Evolutionary conservation across 2,113 vertebrate species (phyloP).

Genomic region (Microcebus tavaratra): DNA sequence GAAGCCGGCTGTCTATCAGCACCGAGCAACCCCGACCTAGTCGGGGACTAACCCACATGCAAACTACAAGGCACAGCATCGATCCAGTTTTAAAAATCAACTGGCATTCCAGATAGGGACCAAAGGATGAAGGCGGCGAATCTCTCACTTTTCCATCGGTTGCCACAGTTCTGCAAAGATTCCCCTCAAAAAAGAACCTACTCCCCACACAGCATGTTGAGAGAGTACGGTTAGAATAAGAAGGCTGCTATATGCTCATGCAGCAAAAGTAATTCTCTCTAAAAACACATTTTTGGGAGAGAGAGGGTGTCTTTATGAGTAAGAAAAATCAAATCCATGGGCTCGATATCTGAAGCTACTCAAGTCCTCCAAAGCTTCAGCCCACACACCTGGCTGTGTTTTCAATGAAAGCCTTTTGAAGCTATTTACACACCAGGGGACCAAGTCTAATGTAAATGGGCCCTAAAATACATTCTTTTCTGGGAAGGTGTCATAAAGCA

Average conservation of each 20-base stretch:
- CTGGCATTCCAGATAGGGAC: background rate
- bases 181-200: background rate
- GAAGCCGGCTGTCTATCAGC: background rate
- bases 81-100: background rate
- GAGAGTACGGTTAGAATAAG: background rate
- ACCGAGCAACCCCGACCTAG: background rate
- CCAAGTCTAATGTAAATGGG: background rate
- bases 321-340: background rate
- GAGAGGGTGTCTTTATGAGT: background rate
- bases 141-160: background rate
- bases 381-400: background rate
- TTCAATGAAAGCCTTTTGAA: background rate
- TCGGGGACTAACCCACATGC: background rate
- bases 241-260: no score
- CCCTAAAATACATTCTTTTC: background rate
- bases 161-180: background rate
- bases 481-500: background rate
- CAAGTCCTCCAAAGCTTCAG: background rate
- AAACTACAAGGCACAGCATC: background rate
- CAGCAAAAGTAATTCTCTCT: background rate
- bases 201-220: no score
- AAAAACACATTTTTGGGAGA: no score
- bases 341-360: background rate
- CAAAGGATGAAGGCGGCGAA: fast-evolving
- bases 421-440: background rate